These are phyloP conservation scores for Pholis gunnellus DNA, from an alignment of 2,113 vertebrate species.

Conservation along the genomic window DNA sequence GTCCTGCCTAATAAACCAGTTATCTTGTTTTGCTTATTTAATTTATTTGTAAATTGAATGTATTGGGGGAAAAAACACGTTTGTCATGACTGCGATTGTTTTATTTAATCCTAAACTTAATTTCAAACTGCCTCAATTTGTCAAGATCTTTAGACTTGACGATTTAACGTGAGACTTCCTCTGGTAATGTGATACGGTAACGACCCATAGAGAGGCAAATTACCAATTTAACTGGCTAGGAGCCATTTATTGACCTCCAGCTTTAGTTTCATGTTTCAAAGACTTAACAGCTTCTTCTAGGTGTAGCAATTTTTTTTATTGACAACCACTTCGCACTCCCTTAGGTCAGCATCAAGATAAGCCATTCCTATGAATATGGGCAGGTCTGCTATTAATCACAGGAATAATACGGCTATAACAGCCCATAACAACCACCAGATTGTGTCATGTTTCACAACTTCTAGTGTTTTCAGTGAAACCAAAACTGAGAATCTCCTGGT, in stretches of 20 bases:
- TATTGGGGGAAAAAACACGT: background rate
- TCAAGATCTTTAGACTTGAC: constrained; percentile 8
- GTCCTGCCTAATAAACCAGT: background rate
- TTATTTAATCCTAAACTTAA: background rate
- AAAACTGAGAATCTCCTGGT: background rate
- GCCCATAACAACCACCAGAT: background rate
- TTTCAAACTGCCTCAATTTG: background rate
- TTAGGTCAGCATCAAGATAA: background rate
- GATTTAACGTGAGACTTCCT: constrained; percentile 57
- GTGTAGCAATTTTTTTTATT: constrained; percentile 29
- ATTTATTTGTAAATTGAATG: background rate
- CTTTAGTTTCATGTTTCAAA: constrained; percentile 50
- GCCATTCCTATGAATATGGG: background rate
- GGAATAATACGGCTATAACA: constrained; percentile 24
- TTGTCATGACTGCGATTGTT: background rate
- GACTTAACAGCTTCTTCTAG: constrained; percentile 39
- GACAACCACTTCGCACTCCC: constrained; percentile 30
- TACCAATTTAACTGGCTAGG: constrained; percentile 47
- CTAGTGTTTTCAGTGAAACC: background rate
- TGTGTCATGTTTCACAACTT: constrained; percentile 38
- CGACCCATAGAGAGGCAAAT: constrained; percentile 61
- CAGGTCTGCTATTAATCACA: background rate
- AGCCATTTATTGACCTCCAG: constrained; percentile 64
- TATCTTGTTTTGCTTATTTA: background rate
- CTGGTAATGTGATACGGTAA: constrained; percentile 63